These are phyloP conservation scores for Stichopus chloronotus DNA, from an alignment of 35 echinoderm and acorn worm species.

Conservation along the genomic window DNA sequence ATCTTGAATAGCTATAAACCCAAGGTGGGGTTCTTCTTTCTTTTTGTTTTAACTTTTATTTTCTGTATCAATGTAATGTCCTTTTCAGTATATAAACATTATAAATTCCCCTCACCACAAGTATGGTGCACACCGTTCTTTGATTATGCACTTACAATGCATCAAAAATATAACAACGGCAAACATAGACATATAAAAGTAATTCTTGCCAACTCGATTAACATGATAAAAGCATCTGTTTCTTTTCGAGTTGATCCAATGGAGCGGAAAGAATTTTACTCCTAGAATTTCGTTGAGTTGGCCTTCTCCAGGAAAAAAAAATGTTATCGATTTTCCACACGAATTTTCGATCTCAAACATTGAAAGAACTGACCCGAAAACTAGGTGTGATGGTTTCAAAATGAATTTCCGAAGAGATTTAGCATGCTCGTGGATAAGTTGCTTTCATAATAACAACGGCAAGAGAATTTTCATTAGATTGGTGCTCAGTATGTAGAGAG, in stretches of 20 bases:
- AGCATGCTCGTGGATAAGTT: neutral
- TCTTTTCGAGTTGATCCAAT: neutral
- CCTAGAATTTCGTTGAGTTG: neutral
- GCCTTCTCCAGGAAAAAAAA: neutral
- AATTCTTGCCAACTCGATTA: neutral
- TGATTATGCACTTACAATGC: no score
- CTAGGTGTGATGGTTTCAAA: slow-evolving; percentile 3
- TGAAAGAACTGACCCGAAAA: slow-evolving; percentile 15
- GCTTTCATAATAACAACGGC: neutral
- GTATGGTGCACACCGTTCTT: no score
- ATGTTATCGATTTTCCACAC: slow-evolving; percentile 5
- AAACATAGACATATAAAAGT: neutral
- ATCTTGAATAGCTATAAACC: no score
- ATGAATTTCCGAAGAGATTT: neutral
- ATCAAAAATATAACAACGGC: no score
- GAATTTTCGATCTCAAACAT: slow-evolving; percentile 10
- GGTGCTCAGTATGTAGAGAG: no score
- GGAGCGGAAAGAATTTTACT: neutral
- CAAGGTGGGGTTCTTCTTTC: no score
- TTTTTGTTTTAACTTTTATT: no score
- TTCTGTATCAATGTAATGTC: no score
- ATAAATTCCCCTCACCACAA: no score
- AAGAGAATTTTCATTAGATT: neutral
- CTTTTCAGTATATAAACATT: no score
- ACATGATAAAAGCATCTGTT: slow-evolving; percentile 3